These are phyloP conservation scores for Tauraco hartlaubi DNA, from an alignment of 2,797 vertebrate species.

Conservation along the genomic window DNA sequence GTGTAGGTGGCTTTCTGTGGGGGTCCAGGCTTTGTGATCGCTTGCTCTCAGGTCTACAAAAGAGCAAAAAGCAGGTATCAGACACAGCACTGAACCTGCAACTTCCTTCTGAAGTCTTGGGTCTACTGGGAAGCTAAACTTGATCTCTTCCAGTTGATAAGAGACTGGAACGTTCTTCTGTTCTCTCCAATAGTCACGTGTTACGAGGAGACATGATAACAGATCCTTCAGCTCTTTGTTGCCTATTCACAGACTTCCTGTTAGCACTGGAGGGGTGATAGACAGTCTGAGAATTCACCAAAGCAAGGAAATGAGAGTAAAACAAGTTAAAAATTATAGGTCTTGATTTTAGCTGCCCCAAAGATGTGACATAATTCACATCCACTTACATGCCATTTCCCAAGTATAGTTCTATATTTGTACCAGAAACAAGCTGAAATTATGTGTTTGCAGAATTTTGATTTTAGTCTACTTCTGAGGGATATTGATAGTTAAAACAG, in stretches of 20 bases:
- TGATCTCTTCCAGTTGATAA: neutral
- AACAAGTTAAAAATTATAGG: neutral
- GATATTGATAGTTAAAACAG: neutral
- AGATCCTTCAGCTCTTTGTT: neutral
- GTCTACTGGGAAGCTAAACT: rapidly evolving
- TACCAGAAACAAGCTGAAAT: neutral
- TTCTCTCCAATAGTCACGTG: neutral
- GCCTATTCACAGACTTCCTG: neutral
- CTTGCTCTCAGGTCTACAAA: neutral
- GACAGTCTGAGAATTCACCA: neutral
- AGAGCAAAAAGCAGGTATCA: neutral
- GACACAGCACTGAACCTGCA: neutral
- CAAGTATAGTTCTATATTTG: neutral
- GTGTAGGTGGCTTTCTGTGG: neutral
- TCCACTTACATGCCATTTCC: neutral
- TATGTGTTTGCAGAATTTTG: neutral
- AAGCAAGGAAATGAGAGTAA: neutral
- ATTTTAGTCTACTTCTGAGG: neutral
- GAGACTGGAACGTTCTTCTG: neutral
- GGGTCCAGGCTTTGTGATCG: neutral
- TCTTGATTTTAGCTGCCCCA: neutral
- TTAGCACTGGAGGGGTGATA: neutral
- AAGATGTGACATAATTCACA: neutral
- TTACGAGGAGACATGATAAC: neutral
- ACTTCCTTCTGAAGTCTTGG: neutral